Evolutionary conservation across 2,888 invertebrate species (phyloP).

Genomic region (Melanchra persicariae): DNA sequence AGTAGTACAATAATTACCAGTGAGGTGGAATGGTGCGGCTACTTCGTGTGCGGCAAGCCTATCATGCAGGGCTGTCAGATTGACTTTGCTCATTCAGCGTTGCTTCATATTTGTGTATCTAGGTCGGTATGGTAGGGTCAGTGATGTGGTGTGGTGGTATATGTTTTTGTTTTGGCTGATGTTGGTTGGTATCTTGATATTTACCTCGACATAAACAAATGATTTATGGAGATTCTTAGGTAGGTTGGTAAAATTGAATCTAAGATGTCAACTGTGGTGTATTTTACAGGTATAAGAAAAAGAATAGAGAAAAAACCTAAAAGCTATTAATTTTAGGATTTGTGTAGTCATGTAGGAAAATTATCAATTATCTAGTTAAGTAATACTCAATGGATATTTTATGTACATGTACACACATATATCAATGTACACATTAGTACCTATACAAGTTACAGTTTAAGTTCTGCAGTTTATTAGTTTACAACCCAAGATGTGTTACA

Average conservation of each 20-base stretch:
- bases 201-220: too few species aligned
- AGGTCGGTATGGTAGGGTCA: neutral
- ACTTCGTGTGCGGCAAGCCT: conserved; percentile 64
- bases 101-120: conserved; percentile 34
- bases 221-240: neutral
- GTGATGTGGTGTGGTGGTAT: neutral
- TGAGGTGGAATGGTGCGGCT: conserved; percentile 65
- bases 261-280: too few species aligned
- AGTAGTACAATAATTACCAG: conserved; percentile 67
- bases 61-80: conserved; percentile 65
- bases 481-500: conserved; percentile 34
- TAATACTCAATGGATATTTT: too few species aligned
- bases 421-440: neutral
- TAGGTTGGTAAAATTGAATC: too few species aligned
- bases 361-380: neutral
- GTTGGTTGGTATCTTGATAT: too few species aligned
- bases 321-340: too few species aligned
- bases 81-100: conserved; percentile 34
- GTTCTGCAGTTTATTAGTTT: conserved; percentile 24
- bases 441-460: neutral
- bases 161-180: neutral
- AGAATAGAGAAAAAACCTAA: neutral
- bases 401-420: too few species aligned
- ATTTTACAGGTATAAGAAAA: too few species aligned
- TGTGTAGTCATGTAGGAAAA: neutral